Conservation (phyloP, 1,140 invertebrate genomes). For the Chionoecetes opilio region DNA sequence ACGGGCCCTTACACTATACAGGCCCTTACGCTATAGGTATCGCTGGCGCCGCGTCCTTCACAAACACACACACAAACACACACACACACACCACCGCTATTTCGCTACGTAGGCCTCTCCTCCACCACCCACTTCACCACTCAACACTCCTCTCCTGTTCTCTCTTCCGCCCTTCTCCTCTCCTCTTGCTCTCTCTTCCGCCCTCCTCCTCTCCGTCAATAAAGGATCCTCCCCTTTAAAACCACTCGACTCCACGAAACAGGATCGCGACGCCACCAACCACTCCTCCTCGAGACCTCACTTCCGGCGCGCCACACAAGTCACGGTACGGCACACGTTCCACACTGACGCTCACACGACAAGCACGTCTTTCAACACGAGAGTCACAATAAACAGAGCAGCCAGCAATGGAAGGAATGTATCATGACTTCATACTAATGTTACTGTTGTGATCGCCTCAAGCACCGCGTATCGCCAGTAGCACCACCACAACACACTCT, state of each 20-base stretch:
- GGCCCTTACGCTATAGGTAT: too few relatives aligned
- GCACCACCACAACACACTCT: not conserved
- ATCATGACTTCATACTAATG: too few relatives aligned
- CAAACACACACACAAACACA: too few relatives aligned
- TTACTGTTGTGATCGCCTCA: too few relatives aligned
- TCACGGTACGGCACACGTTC: not conserved
- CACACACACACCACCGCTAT: not conserved
- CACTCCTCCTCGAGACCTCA: not conserved
- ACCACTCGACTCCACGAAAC: not conserved
- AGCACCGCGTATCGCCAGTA: not conserved
- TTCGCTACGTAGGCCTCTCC: not conserved
- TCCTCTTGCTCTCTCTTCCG: not conserved
- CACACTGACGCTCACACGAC: not conserved
- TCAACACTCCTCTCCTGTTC: not conserved
- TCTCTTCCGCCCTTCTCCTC: too few relatives aligned
- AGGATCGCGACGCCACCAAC: not conserved
- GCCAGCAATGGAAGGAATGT: too few relatives aligned
- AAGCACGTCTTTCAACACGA: too few relatives aligned
- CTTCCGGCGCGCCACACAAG: not conserved
- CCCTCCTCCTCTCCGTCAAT: not conserved
- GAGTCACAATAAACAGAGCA: too few relatives aligned
- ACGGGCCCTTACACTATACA: not conserved
- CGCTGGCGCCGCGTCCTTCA: too few relatives aligned
- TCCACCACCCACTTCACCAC: constrained; percentile 13
- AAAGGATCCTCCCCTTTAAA: not conserved